A percentile compares a stretch with the other conserved stretches of the same genome.
Conservation (phyloP, 2,888 invertebrate genomes). For the Dyspetes luteomarginatus region DNA sequence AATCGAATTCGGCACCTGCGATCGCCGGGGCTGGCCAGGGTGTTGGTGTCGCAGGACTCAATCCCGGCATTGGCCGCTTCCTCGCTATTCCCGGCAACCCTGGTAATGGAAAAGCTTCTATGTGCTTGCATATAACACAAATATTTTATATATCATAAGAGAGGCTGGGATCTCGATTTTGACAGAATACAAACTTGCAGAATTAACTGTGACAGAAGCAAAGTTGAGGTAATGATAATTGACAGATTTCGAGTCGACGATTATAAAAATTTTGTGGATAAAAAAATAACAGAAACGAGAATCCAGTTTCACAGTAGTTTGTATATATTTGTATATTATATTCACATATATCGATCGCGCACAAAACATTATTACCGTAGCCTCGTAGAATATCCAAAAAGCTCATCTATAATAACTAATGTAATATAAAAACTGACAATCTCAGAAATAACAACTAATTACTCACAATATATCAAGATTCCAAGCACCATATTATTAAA, state of each 20-base stretch:
- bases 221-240: background rate
- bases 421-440: background rate
- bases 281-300: background rate
- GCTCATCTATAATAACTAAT: background rate
- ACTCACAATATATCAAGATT: background rate
- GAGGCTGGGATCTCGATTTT: slow-evolving; percentile 19
- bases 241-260: background rate
- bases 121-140: slow-evolving; percentile 61
- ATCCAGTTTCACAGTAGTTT: background rate
- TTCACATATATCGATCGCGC: background rate
- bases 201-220: background rate
- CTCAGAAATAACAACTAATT: background rate
- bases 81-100: slow-evolving; percentile 87
- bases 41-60: slow-evolving; percentile 76
- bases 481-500: background rate
- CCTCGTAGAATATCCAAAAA: background rate
- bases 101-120: slow-evolving; percentile 73
- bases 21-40: slow-evolving; percentile 78
- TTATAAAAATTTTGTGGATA: background rate
- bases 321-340: background rate
- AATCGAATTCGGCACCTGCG: slow-evolving; percentile 81
- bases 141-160: background rate
- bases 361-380: background rate
- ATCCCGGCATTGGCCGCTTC: slow-evolving; percentile 85
- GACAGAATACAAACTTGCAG: background rate